A percentile compares a stretch with the other conserved stretches of the same genome.
Evolutionary conservation across 2,888 invertebrate genomes (phyloP).

Genomic region (Drosophila mimica): DNA sequence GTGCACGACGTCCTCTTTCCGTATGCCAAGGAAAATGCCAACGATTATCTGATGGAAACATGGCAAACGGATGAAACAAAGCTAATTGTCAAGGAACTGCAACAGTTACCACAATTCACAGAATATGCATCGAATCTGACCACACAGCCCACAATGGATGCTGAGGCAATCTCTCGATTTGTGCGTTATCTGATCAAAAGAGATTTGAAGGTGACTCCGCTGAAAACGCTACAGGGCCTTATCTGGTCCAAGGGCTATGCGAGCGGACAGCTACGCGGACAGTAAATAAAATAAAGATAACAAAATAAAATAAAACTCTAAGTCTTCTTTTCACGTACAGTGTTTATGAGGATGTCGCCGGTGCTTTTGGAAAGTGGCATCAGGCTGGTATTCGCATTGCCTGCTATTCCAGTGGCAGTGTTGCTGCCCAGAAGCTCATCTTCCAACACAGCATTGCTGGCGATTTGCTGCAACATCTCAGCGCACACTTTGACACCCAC

Average conservation of each 20-base stretch:
- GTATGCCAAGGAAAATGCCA: slow-evolving; percentile 90
- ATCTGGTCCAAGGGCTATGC: slow-evolving; percentile 95
- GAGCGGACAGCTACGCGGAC: slow-evolving; percentile 91
- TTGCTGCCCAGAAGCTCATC: slow-evolving; percentile 94
- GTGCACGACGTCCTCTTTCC: slow-evolving; percentile 92
- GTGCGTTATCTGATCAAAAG: slow-evolving; percentile 93
- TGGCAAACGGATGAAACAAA: slow-evolving; percentile 90
- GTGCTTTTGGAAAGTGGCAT: slow-evolving; percentile 90
- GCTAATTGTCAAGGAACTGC: slow-evolving; percentile 88
- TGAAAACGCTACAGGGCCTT: slow-evolving; percentile 96
- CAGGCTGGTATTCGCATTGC: slow-evolving; percentile 89
- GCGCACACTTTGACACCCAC: slow-evolving; percentile 94
- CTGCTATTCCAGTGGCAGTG: slow-evolving; percentile 96
- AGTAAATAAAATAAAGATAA: slow-evolving; percentile 88
- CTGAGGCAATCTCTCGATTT: slow-evolving; percentile 88
- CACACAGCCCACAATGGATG: slow-evolving; percentile 70
- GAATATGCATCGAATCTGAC: slow-evolving; percentile 44
- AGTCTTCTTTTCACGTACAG: slow-evolving; percentile 85
- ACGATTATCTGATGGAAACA: slow-evolving; percentile 89
- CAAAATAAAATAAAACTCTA: not conserved
- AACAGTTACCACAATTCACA: slow-evolving; percentile 85
- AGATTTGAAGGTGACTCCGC: slow-evolving; percentile 91
- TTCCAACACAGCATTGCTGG: slow-evolving; percentile 92
- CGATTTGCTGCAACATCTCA: slow-evolving; percentile 90
- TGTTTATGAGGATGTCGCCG: slow-evolving; percentile 93